Conservation (phyloP, 2,888 invertebrate species). For the Trichopria drosophilae region DNA sequence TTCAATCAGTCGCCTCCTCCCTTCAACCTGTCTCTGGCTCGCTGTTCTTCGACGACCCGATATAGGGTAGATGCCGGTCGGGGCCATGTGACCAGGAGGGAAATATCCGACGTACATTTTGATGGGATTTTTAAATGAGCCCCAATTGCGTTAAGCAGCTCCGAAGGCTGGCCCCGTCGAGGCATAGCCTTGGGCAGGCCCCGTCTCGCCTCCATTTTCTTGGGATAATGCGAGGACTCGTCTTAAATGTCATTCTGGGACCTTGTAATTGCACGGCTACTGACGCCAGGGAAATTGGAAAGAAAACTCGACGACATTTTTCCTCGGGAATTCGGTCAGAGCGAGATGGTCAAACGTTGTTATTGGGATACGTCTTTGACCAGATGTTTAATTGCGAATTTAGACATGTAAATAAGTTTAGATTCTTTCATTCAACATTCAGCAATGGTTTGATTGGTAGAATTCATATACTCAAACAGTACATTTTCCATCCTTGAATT, state of each 20-base stretch:
- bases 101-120: conserved; percentile 41
- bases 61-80: background rate
- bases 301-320: conserved; percentile 30
- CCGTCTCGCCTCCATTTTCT: conserved; percentile 28
- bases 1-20: conserved; percentile 50
- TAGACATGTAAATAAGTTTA: too few species aligned
- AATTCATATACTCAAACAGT: too few species aligned
- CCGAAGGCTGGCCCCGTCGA: conserved; percentile 37
- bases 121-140: conserved; percentile 58
- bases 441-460: too few species aligned
- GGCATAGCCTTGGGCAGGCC: background rate
- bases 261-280: conserved; percentile 33
- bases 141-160: conserved; percentile 56
- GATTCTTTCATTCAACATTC: too few species aligned
- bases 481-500: too few species aligned
- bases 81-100: conserved; percentile 3
- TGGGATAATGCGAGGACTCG: conserved; percentile 49
- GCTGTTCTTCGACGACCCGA: background rate
- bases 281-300: conserved; percentile 33
- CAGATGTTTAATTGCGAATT: too few species aligned
- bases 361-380: too few species aligned
- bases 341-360: too few species aligned
- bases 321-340: too few species aligned
- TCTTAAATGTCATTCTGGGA: conserved; percentile 48
- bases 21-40: conserved; percentile 13